Evolutionary conservation across 2,113 vertebrate genomes (phyloP).

Genomic region (Nesoenas mayeri): DNA sequence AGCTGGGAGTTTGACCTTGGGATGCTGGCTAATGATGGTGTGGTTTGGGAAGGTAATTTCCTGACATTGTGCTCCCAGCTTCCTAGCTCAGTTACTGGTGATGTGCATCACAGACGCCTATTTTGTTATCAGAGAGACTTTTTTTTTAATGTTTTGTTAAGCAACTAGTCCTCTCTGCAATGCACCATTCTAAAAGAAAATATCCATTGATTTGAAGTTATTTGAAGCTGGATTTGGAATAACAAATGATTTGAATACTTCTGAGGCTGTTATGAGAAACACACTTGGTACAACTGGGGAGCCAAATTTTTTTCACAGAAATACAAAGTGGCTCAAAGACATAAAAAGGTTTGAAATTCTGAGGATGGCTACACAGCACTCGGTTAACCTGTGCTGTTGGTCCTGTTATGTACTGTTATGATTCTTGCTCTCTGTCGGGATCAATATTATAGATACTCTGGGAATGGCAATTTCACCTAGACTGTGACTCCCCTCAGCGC

Average conservation of each 20-base stretch:
- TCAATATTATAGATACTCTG: neutral
- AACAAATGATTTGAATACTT: neutral
- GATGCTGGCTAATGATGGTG: neutral
- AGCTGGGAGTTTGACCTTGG: neutral
- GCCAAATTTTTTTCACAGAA: neutral
- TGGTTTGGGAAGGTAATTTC: neutral
- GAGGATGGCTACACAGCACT: neutral
- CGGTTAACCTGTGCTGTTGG: neutral
- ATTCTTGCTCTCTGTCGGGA: neutral
- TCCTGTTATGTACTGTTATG: neutral
- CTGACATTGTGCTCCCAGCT: neutral
- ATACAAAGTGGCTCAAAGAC: neutral
- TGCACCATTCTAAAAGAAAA: neutral
- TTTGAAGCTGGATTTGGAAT: neutral
- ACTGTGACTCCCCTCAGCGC: neutral
- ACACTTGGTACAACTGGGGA: neutral
- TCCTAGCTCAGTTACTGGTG: conserved; percentile 7
- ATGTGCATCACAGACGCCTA: neutral
- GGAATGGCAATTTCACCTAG: neutral
- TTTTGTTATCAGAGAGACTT: neutral
- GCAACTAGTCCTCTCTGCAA: neutral
- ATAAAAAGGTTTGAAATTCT: neutral
- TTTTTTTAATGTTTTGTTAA: neutral
- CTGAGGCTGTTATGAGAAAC: neutral
- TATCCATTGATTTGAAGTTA: neutral